Evolutionary conservation across 2,113 vertebrate species (phyloP), one percentile per base, ranked within the genome.

Genomic region (Circaetus gallicus): DNA sequence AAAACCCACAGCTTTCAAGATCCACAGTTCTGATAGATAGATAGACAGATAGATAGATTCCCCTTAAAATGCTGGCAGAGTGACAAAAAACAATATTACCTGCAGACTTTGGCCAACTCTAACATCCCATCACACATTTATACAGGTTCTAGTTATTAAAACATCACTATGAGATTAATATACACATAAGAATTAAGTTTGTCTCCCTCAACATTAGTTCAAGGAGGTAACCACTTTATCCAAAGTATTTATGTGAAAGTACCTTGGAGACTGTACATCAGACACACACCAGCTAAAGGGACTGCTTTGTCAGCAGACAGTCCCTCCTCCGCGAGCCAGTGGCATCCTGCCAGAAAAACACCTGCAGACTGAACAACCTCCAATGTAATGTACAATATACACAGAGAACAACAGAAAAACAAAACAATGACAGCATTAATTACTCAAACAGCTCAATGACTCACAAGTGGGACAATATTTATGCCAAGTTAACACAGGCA

Each of bases 311-410:
- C 95, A 96, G 53, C 95, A 73, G 92, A 32, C 78, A 83, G 53
- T 47, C 85, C 56, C 81, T 59, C 61, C 79, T 92, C 94, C 70
- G 32, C 40, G 14, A 90, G 32, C 20, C 85, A 94, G 88, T 40
- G 76, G 67, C 83, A 94, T 58, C 52, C 89, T 91, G 96, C 85
- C 93, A 97, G 89, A 71, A 95, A 95, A 76, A 82, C 80, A 97
- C 89, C 97, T 96, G 85, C 85, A 71, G 79, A 71, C 53, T 36
- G 53, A 84, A 95, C 85, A 90, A 90, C n/a, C 78, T 38, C 34
- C 74, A 78, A 67, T 66, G 59, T 6, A 90, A 79, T 32, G 94
- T 10, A 83, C 53, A 94, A 52, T n/a, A 69, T 13, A 93, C 45
- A 31, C 7, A 24, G 17, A 74, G n/a, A 88, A 88, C 42, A 86